Conservation (phyloP, 2,113 vertebrate genomes). For the Micromys minutus region DNA sequence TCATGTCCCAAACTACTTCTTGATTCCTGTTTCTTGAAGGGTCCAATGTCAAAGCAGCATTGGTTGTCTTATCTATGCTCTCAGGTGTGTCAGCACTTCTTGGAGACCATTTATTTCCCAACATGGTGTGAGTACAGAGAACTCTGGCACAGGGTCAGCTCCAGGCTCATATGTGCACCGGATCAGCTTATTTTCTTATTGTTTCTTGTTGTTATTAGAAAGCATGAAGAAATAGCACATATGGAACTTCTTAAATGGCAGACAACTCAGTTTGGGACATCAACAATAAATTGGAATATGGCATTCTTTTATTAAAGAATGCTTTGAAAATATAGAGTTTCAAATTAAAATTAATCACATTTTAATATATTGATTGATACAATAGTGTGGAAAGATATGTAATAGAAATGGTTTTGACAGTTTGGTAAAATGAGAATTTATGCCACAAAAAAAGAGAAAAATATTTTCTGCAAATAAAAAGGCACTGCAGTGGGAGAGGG, state of each 20-base stretch:
- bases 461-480: neutral
- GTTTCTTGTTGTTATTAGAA: neutral
- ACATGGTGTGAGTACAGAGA: too few relatives aligned
- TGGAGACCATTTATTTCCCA: too few relatives aligned
- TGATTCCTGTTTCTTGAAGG: too few relatives aligned
- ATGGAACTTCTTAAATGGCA: neutral
- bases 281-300: fast-evolving
- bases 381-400: neutral
- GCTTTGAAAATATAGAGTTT: neutral
- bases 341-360: neutral
- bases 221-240: neutral
- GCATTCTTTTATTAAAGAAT: neutral
- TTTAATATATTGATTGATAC: neutral
- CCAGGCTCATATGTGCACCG: too few relatives aligned
- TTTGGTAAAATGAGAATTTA: neutral
- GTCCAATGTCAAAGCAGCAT: too few relatives aligned
- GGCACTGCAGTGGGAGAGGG: too few relatives aligned
- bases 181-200: neutral
- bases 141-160: too few relatives aligned
- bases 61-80: too few relatives aligned
- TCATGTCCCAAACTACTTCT: too few relatives aligned
- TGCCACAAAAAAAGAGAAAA: neutral
- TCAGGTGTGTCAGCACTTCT: too few relatives aligned
- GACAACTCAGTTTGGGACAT: neutral
- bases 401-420: neutral